Base-by-base conservation (phyloP, 2,888 invertebrate species). In the Pecten maximus region DNA sequence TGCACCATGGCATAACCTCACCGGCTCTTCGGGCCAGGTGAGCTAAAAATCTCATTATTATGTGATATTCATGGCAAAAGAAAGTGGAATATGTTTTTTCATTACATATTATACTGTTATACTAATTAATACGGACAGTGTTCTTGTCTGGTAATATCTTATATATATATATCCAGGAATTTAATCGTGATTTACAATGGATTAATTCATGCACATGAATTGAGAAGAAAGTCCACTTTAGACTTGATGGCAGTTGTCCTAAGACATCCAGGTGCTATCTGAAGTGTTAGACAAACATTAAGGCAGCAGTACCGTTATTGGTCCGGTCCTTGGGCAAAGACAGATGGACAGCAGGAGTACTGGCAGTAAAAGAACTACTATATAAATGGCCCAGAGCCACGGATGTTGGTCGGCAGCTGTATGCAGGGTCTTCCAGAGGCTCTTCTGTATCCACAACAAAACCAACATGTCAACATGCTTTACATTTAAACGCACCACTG, bases 351-450 rank as follows among this genome's bases (percentile, higher is more conserved):
- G 96, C 95, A 98, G 97, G 90, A 98, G 98, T 95, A 99, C 97
- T 88, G 99, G 98, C 91, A 99, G 97, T 95, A 98, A 98, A 95
- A 98, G 97, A 91, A 98, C 97, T 94, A 99, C 97, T 95, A 98
- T 97, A 97, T 98, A 98, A 90, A 98, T 98, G 88, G 98, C 98
- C 98, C 98, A 99, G 95, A 99, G 97, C 98, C 98, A 98, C 48
- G 99, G 99, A 96, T 98, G 98, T 93, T 98, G 98, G 95, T 98
- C 98, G 92, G 98, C 98, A 96, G 98, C 98, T 96, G 98, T 97
- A 95, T 98, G 97, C 95, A 98, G 97, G 95, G 98, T 98, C 96
- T 98, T 98, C 97, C 98, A 97, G 88, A 95, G 92, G 89, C 95
- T 98, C 96, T 98, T 98, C 98, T 99, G 97, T 94, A 92, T 87